Base-by-base conservation (phyloP, 2,113 vertebrate genomes). In the Caracal caracal region DNA sequence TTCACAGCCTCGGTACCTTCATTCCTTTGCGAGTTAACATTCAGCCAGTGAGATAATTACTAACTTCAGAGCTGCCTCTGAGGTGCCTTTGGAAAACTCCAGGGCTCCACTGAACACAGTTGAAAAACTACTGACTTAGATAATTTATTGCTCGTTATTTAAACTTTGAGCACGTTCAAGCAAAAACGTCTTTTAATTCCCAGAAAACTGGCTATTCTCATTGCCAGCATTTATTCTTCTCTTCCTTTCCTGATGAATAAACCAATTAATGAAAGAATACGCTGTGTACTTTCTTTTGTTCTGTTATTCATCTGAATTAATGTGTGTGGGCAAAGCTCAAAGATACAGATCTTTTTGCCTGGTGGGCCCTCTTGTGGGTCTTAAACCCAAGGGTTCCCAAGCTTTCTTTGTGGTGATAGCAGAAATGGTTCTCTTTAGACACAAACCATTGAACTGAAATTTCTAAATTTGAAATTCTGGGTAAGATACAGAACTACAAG, bases 171-270 rank as follows among this genome's bases (percentile, higher is more conserved):
- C 37, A 59, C 16, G 26, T 85, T 82, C 30, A 56, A 86, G 79
- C 71, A 86, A 93, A 95, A 63, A 75, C 24, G 78, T 78, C 84
- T 83, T 75, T 88, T 40, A 91, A 82, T 85, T 94, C 43, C 22
- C 63, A 56, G 78, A 76, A 97, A 95, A 91, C 28, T 84, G 88
- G 93, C 71, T 90, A 0, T 88, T 94, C 76, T 81, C 81, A 66
- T 43, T 73, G 78, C 51, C 66, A 90, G 71, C 40, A 47, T 82
- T 82, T 88, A 75, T 94, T 89, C 83, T 97, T 90, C 88, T 85
- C 79, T 93, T 65, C 70, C 81, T 81, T 97, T 78, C 86, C 92
- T n/a, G 10, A 43, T 79, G 95, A 93, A 82, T 66, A 93, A 91
- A 51, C 53, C 16, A 59, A 61, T 78, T 88, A 81, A 73, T 56